phyloP scores from a whole-genome alignment of 2,797 vertebrate genomes.

The Platalea minor region DNA sequence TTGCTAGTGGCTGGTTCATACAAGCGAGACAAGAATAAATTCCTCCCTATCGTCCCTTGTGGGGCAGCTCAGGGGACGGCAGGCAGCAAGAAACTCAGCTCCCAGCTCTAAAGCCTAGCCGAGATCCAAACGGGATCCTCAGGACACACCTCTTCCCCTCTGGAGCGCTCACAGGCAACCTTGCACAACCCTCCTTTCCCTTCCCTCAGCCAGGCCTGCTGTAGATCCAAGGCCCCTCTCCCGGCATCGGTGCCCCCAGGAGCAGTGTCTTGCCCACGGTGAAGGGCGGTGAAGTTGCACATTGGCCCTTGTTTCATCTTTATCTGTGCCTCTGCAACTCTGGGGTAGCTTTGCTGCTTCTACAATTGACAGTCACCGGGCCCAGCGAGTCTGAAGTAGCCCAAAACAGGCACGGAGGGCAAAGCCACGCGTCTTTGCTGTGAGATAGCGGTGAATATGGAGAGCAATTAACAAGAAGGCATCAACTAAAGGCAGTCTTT shows the following conservation, averaged over 20 bases:
- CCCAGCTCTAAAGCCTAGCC: neutral
- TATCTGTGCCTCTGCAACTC: neutral
- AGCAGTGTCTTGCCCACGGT: neutral
- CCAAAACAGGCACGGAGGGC: neutral
- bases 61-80: neutral
- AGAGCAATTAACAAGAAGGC: neutral
- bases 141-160: neutral
- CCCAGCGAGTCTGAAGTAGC: neutral
- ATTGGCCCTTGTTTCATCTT: neutral
- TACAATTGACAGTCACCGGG: no score
- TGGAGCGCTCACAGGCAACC: neutral
- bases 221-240: neutral
- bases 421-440: neutral
- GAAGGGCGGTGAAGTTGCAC: neutral
- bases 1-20: neutral
- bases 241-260: neutral
- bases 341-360: neutral
- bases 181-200: neutral
- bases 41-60: rapidly evolving
- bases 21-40: neutral
- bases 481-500: neutral
- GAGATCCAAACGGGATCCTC: neutral
- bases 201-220: neutral
- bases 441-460: neutral
- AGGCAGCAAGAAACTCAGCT: neutral